These are phyloP conservation scores for Macrotrachela quadricornifera DNA, from an alignment of 1,140 invertebrate species.

Conservation along the genomic window DNA sequence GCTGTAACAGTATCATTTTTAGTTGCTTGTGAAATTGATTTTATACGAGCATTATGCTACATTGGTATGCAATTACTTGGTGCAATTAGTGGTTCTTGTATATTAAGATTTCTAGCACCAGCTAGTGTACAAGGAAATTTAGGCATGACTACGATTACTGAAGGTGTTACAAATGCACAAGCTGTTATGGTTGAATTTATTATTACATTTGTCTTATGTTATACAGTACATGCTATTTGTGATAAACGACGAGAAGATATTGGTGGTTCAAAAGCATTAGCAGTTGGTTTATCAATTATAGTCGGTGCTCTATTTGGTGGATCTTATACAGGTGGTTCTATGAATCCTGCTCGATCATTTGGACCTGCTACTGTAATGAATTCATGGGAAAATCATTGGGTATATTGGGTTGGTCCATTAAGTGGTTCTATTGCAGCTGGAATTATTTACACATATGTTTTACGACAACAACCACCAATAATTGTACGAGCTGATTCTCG, in stretches of 20 bases:
- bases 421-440: slow-evolving; percentile 20
- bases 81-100: slow-evolving; percentile 45
- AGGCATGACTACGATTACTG: slow-evolving; percentile 33
- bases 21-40: slow-evolving; percentile 15
- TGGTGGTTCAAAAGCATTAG: slow-evolving; percentile 59
- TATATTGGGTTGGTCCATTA: slow-evolving; percentile 30
- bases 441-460: slow-evolving; percentile 12
- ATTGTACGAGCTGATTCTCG: no score
- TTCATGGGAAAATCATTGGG: slow-evolving; percentile 70
- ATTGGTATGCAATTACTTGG: slow-evolving; percentile 53
- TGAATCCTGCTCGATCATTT: slow-evolving; percentile 69
- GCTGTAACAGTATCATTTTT: slow-evolving; percentile 58
- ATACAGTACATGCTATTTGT: slow-evolving; percentile 63
- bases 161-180: slow-evolving; percentile 31
- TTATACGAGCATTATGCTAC: slow-evolving; percentile 48
- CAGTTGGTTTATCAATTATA: slow-evolving; percentile 58
- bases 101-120: slow-evolving; percentile 22
- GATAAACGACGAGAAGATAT: slow-evolving; percentile 53
- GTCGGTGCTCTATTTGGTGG: slow-evolving; percentile 53
- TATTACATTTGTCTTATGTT: slow-evolving; percentile 63
- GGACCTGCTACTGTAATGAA: slow-evolving; percentile 70
- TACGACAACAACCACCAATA: no score
- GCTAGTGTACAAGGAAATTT: slow-evolving; percentile 29
- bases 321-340: slow-evolving; percentile 32
- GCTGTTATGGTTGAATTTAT: slow-evolving; percentile 58